Base-by-base conservation (phyloP, 2,113 vertebrate species). In the Dipodomys merriami region DNA sequence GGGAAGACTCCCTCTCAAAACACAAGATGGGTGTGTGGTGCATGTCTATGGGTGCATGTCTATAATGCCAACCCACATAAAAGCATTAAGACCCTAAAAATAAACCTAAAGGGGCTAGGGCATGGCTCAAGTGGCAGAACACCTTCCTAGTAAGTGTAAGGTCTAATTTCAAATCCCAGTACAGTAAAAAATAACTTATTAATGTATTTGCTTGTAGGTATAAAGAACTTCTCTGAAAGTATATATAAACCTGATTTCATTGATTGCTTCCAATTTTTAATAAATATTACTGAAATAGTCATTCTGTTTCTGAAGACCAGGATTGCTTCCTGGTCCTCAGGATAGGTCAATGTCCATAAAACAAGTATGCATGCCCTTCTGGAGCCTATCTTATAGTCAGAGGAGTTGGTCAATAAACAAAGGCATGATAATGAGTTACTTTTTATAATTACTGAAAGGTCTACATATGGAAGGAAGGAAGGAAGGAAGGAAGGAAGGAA, bases 201-300 rank as follows among this genome's bases (percentile, higher is more conserved):
- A 77, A 72, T 46, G 18, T 22, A 74, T 53, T 69, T 91, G 35
- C 33, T 89, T 86, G 4, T 30, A 78, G 92, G 82, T 62, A 2
- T 29, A 73, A 39, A 86, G 30, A 86, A 83, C 53, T 57, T 57
- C 16, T 79, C 72, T 87, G 67, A 86, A 92, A 78, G 35, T 69
- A 80, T 27, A 69, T 71, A 62, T 0, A 85, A 93, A 81, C 19
- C 60, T 86, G 7, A 74, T 71, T 82, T 57, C 73, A 84, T 25
- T 62, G 46, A 93, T 2, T 71, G 49, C 74, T 39, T 76, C 49
- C 29, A 78, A 77, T 77, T 65, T 23, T 71, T 33, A 73, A 82
- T 25, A 73, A 89, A 71, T 84, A 60, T 19, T 82, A 57, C 64
- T 57, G 53, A 57, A 57, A 57, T 4, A 57, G 53, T 13, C 53